Evolutionary conservation across 2,888 invertebrate genomes (phyloP), one percentile per base, ranked within the genome.

Genomic region (Seladonia tumulorum): DNA sequence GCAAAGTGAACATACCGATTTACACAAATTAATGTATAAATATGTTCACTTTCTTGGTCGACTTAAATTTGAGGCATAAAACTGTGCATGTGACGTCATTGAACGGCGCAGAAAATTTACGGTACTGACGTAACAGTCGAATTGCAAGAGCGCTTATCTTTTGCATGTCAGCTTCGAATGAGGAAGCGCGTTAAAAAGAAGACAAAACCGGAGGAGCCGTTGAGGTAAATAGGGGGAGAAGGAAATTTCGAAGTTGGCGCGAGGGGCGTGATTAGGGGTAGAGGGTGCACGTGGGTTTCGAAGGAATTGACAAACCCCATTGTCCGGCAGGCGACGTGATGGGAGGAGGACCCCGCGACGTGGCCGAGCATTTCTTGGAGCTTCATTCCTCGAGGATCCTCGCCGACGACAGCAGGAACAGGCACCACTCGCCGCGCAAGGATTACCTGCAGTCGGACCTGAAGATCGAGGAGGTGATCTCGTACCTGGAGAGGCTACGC

Each of bases 331-430:
- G 95, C 49, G 94, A 94, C 49, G 91, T 94, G 66, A 93, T 94
- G 92, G 92, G 92, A 7, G 94, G 94, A 2, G 94, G 94, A 16
- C 94, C 95, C 2, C 93, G 95, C 3, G 95, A 95, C 71, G 89
- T 94, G 4, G 94, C 94, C 25, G 95, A 95, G 49, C 95, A 95
- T 57, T 95, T 94, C 63, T 90, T 94, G 77, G 95, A 94, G 66
- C 86, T 93, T 10, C 95, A 95, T 81, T 93, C 93, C 39, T 91
- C 94, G 18, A 91, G 94, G 29, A 89, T 94, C 29, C 83, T 93
- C 5, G 87, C 79, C 8, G 94, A 94, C 47, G 94, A 94, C 81
- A 87, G 84, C 35, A 88, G 94, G 39, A 92, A 90, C 70, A 89
- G 94, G 18, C 93, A 93, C 42, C 92, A 92, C 39, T 90, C 92